phyloP scores from a whole-genome alignment of 2,113 vertebrate genomes.

The Chrysochloris asiatica region DNA sequence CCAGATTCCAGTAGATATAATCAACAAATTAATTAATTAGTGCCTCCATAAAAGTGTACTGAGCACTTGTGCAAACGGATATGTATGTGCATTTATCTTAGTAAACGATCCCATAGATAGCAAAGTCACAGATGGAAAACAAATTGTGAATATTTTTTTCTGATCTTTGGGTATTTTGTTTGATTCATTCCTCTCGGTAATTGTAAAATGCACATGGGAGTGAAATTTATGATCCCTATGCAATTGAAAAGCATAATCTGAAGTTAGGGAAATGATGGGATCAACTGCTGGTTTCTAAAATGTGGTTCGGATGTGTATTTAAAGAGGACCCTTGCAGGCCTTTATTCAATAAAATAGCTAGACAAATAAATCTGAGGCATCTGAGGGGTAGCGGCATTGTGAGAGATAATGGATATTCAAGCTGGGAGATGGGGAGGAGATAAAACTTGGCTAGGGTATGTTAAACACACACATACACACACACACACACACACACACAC shows the following conservation, averaged over 20 bases:
- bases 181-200: constrained; percentile 76
- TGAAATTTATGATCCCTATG: constrained; percentile 71
- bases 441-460: constrained; percentile 69
- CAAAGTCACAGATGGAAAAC: constrained; percentile 69
- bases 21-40: constrained; percentile 14
- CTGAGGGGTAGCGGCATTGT: constrained; percentile 72
- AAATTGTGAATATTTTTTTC: constrained; percentile 59
- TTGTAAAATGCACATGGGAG: constrained; percentile 70
- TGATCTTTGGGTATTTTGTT: constrained; percentile 65
- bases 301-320: constrained; percentile 72
- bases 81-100: neutral
- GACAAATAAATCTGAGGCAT: constrained; percentile 81
- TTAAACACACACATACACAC: constrained; percentile 51
- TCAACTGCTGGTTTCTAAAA: constrained; percentile 75
- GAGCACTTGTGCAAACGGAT: neutral
- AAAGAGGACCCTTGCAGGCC: constrained; percentile 68
- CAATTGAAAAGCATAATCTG: constrained; percentile 59
- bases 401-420: constrained; percentile 81
- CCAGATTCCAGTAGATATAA: neutral
- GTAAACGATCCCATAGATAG: neutral
- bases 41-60: neutral
- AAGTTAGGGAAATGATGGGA: constrained; percentile 66
- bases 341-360: constrained; percentile 78
- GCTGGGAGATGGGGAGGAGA: constrained; percentile 75
- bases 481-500: too few relatives aligned